These are phyloP conservation scores for Macrochelys suwanniensis DNA, from an alignment of 2,797 vertebrate genomes.

Conservation along the genomic window DNA sequence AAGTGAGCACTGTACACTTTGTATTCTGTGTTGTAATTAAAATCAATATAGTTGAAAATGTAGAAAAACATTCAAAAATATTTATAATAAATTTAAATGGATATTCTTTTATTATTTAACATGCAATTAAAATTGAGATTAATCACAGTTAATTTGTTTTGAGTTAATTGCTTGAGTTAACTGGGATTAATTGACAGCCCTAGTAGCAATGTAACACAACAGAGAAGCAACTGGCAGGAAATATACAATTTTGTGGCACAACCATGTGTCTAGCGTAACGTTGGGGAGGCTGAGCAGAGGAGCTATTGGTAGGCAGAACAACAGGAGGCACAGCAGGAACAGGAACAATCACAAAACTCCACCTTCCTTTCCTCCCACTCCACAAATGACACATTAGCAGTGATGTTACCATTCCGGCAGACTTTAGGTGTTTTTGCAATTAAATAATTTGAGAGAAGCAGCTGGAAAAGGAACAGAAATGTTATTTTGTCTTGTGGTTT, in stretches of 20 bases:
- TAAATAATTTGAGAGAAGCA: neutral
- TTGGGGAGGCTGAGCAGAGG: accelerated
- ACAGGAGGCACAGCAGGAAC: accelerated
- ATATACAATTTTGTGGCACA: accelerated
- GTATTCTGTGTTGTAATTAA: no score
- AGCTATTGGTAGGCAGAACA: accelerated
- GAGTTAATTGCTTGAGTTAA: no score
- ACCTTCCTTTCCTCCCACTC: neutral
- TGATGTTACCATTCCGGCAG: accelerated
- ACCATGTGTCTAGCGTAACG: neutral
- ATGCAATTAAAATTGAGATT: no score
- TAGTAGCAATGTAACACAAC: neutral
- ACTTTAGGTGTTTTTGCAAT: neutral
- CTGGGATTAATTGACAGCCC: no score
- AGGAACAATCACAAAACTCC: neutral
- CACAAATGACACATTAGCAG: accelerated
- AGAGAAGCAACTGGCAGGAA: accelerated
- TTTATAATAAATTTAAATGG: no score
- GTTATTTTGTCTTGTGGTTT: neutral
- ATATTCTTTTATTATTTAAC: no score
- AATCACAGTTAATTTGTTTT: no score
- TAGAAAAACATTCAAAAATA: no score
- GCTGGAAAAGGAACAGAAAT: neutral
- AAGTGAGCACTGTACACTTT: no score
- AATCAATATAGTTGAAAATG: no score